Conservation (phyloP, 2,113 vertebrate genomes). For the Hypanus sabinus region DNA sequence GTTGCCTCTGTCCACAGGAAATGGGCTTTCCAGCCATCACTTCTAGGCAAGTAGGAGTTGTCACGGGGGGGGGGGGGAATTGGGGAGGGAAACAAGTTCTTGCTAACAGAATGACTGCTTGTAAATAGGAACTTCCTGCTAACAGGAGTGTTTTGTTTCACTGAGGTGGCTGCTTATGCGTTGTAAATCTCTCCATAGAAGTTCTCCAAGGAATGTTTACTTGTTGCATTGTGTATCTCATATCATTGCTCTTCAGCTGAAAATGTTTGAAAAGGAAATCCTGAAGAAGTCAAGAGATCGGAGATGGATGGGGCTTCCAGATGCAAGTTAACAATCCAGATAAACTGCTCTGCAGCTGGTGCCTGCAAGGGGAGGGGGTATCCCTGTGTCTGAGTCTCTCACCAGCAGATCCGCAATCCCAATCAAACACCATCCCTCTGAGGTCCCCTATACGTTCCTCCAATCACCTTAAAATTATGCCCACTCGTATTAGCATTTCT, state of each 20-base stretch:
- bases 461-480: no score
- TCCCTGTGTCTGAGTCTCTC: background rate
- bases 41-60: background rate
- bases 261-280: constrained; percentile 19
- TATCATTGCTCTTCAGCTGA: background rate
- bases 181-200: background rate
- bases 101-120: background rate
- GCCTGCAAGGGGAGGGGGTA: no score
- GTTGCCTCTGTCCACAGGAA: no score
- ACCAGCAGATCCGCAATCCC: background rate
- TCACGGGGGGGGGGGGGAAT: background rate
- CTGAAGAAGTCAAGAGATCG: background rate
- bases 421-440: background rate
- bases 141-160: background rate
- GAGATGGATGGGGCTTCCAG: background rate
- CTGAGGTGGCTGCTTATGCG: background rate
- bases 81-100: no score
- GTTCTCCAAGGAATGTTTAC: background rate
- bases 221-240: background rate
- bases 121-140: constrained; percentile 32
- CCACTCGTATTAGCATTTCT: no score
- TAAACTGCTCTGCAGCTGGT: background rate
- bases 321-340: background rate
- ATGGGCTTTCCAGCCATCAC: no score
- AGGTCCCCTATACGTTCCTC: no score